Conservation (phyloP, 1,140 invertebrate genomes). For the Bombus consobrinus region DNA sequence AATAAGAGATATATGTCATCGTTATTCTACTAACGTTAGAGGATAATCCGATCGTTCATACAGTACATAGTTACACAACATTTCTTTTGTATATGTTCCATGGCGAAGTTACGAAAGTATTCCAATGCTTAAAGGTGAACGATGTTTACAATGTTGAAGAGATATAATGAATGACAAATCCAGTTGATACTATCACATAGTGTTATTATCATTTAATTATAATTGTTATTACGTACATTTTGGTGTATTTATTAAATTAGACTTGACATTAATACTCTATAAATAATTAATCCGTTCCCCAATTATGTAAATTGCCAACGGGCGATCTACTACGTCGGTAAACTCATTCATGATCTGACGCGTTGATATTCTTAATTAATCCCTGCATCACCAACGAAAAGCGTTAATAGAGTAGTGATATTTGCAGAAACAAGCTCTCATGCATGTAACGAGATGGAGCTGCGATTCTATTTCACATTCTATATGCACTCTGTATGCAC, state of each 20-base stretch:
- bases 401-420: conserved; percentile 11
- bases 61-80: no score
- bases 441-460: conserved; percentile 61
- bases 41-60: background rate
- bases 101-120: background rate
- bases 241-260: background rate
- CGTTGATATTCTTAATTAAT: conserved; percentile 56
- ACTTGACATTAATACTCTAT: background rate
- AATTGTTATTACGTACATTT: background rate
- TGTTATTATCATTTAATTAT: background rate
- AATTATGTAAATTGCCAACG: no score
- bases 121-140: background rate
- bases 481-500: no score
- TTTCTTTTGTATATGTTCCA: background rate
- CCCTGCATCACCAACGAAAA: conserved; percentile 25
- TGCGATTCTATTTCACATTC: conserved; percentile 51
- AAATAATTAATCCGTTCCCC: background rate
- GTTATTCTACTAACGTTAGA: background rate
- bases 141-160: background rate
- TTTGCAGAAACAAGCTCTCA: conserved; percentile 31
- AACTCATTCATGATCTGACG: conserved; percentile 8
- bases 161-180: background rate
- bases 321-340: background rate
- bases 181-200: background rate
- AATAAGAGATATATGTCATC: background rate